Conservation (phyloP, 2,797 vertebrate species). For the Onychomys arenicola region DNA sequence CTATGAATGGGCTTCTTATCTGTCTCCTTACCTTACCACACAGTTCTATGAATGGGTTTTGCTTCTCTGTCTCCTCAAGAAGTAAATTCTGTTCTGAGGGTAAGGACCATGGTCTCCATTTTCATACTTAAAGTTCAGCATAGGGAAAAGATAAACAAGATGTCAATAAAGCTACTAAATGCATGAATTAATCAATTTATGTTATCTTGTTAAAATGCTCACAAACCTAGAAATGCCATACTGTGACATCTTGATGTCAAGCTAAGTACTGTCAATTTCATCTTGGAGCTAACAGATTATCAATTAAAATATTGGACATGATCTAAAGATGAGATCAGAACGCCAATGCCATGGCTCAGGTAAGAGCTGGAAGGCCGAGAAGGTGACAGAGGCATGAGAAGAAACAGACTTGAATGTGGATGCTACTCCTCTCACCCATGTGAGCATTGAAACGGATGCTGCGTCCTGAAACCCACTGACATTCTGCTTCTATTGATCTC, state of each 20-base stretch:
- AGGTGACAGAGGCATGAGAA: background rate
- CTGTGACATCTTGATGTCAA: background rate
- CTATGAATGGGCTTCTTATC: too few species aligned
- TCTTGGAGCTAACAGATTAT: background rate
- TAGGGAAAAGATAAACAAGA: background rate
- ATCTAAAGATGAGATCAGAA: background rate
- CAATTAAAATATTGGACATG: background rate
- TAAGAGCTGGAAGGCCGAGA: background rate
- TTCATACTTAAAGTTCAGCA: background rate
- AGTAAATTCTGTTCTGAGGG: background rate
- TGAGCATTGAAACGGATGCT: background rate
- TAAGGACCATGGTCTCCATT: background rate
- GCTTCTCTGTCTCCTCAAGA: background rate
- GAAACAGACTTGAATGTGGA: background rate
- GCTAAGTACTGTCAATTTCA: background rate
- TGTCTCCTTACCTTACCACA: too few species aligned
- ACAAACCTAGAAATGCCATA: background rate
- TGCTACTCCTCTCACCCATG: background rate
- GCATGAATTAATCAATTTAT: constrained; percentile 3
- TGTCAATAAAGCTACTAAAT: background rate
- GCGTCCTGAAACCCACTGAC: background rate
- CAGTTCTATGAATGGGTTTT: too few species aligned
- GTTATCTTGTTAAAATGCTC: background rate
- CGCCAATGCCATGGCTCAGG: background rate
- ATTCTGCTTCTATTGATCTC: background rate